phyloP scores from a whole-genome alignment of 2,797 vertebrate genomes.

The Xerus rutilus region DNA sequence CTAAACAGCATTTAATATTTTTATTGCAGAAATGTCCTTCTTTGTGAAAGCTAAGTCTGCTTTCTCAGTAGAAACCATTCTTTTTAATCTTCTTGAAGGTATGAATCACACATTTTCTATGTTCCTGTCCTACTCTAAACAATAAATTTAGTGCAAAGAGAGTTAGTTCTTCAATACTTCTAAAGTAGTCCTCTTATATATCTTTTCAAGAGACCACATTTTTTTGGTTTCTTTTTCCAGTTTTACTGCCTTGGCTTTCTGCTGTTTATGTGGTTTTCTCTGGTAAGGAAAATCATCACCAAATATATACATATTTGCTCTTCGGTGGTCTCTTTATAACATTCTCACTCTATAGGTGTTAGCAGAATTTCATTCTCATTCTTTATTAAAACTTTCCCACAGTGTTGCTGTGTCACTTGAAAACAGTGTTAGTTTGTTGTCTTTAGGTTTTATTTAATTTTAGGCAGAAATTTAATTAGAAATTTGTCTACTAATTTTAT shows the following conservation, averaged over 20 bases:
- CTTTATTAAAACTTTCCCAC: not conserved
- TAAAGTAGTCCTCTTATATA: not conserved
- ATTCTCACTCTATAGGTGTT: not conserved
- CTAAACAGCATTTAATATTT: constrained; percentile 4
- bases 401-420: not conserved
- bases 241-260: constrained; percentile 6
- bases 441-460: not conserved
- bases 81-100: constrained; percentile 50
- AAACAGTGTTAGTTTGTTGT: not conserved
- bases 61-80: constrained; percentile 39
- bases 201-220: constrained; percentile 16
- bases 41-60: not conserved
- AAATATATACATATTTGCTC: not conserved
- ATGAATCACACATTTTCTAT: constrained; percentile 21
- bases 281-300: not conserved
- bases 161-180: constrained; percentile 40
- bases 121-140: constrained; percentile 29
- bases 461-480: not conserved
- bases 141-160: constrained; percentile 59
- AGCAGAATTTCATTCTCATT: not conserved
- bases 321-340: not conserved
- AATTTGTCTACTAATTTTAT: not conserved
- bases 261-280: not conserved
- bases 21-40: not conserved
- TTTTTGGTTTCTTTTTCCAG: not conserved